Percentiles rank a stretch among this genome's conserved stretches.
These are phyloP conservation scores for Phylloscopus collybita DNA, from an alignment of 2,797 vertebrate species.

Conservation along the genomic window DNA sequence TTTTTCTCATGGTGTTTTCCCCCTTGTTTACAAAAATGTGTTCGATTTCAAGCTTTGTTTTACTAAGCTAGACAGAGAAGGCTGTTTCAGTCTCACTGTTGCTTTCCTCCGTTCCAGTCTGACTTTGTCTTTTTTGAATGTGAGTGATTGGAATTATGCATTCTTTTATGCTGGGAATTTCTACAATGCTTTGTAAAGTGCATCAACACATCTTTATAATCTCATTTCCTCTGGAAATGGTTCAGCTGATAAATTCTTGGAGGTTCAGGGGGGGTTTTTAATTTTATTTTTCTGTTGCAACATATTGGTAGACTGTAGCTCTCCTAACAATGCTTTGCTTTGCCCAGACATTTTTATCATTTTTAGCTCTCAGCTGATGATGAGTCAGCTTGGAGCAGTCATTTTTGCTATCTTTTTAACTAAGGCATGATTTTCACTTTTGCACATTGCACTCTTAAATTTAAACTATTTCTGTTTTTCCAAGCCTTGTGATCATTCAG, in stretches of 20 bases:
- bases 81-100: neutral
- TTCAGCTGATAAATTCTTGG: neutral
- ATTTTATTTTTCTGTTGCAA: neutral
- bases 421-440: constrained; percentile 35
- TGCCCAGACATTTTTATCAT: neutral
- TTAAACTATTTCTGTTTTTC: constrained; percentile 2
- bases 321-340: neutral
- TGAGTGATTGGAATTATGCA: neutral
- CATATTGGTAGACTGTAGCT: neutral
- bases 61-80: neutral
- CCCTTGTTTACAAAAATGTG: neutral
- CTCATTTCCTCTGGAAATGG: neutral
- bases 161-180: neutral
- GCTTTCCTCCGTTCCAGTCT: neutral
- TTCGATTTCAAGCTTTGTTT: neutral
- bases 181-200: neutral
- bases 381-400: constrained; percentile 49
- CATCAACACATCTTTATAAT: neutral
- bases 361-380: constrained; percentile 65
- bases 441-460: neutral
- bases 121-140: neutral
- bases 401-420: constrained; percentile 28
- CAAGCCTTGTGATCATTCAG: neutral
- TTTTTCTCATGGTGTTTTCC: neutral
- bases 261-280: too few relatives aligned